Percentiles rank a stretch among this genome's conserved stretches.
Evolutionary conservation across 2,797 vertebrate genomes (phyloP).

Genomic region (Pteropus rufus): DNA sequence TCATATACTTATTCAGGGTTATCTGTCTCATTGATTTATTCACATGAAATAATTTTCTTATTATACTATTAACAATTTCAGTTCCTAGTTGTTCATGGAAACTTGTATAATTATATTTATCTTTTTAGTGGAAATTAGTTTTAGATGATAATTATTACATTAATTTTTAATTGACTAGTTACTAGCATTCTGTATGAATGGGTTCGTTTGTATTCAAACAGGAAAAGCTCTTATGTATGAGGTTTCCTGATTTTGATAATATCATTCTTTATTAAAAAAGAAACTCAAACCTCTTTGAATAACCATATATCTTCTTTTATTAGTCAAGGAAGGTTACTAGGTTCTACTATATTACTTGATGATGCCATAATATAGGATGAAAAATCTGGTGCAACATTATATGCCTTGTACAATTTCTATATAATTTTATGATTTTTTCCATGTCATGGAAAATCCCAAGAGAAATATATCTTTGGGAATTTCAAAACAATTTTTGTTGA

Average conservation of each 20-base stretch:
- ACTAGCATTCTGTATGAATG: not conserved
- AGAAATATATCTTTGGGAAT: conserved; percentile 40
- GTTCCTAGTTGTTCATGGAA: not conserved
- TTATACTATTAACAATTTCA: not conserved
- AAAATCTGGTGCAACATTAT: conserved; percentile 9
- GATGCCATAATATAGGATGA: conserved; percentile 15
- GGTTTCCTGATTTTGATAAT: conserved; percentile 30
- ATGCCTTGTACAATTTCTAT: conserved; percentile 33
- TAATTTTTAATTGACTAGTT: not conserved
- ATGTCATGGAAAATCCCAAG: conserved; percentile 33
- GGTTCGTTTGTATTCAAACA: not conserved
- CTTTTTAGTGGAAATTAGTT: conserved; percentile 28
- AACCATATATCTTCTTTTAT: conserved; percentile 3
- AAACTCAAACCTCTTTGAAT: not conserved
- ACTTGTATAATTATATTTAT: not conserved
- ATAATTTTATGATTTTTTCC: conserved; percentile 41
- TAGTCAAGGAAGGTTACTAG: not conserved
- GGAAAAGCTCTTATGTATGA: not conserved
- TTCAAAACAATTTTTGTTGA: conserved; percentile 63
- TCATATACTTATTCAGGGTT: not conserved
- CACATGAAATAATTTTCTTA: not conserved
- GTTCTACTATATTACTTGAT: conserved; percentile 20
- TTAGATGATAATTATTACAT: not conserved
- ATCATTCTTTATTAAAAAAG: not conserved
- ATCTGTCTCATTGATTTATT: not conserved